Base-by-base conservation (phyloP, 2,113 vertebrate genomes). In the Oenanthe oenanthe region DNA sequence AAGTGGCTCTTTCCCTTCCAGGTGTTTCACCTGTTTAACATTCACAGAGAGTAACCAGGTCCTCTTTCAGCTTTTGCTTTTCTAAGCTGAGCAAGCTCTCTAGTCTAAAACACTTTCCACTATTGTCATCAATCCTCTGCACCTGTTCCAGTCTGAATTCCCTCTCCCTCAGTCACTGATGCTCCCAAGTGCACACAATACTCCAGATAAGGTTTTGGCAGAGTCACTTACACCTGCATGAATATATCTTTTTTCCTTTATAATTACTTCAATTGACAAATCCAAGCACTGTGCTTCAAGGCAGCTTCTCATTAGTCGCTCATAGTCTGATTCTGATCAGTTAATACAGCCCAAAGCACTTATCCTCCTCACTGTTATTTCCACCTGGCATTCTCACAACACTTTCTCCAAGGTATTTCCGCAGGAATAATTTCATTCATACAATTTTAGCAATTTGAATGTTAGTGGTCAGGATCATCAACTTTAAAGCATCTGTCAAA, bases 81-180 rank as follows among this genome's bases (percentile, higher is more conserved):
- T 29, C 56, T 66, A 83, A 88, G 38, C 58, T 76, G 67, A 95
- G 71, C 47, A 93, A 92, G 75, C 67, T 84, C 14, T 85, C 63
- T 56, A 71, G 47, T 80, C 42, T 50, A 61, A 90, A 92, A 66
- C 17, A 28, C 20, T 85, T 92, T 51, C 60, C 42, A 71, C 90
- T 74, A 45, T 34, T 7, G 1, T n/a, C 71, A 76, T 72, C 56
- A 40, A 29, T 86, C 80, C 56, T 51, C 79, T 45, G 75, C 94
- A 96, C 88, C 92, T 97, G 92, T 74, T 94, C 68, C 48, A 56
- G 51, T 12, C 60, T 96, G 85, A 94, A 91, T 80, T 75, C 78
- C 63, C 62, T 73, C 56, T 83, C n/a, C 26, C 40, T 82, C 72
- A 54, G 29, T 22, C 71, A 83, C 1, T 28, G 79, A 83, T 51